Evolutionary conservation across 2,797 vertebrate genomes (phyloP).

Genomic region (Urocyon cinereoargenteus): DNA sequence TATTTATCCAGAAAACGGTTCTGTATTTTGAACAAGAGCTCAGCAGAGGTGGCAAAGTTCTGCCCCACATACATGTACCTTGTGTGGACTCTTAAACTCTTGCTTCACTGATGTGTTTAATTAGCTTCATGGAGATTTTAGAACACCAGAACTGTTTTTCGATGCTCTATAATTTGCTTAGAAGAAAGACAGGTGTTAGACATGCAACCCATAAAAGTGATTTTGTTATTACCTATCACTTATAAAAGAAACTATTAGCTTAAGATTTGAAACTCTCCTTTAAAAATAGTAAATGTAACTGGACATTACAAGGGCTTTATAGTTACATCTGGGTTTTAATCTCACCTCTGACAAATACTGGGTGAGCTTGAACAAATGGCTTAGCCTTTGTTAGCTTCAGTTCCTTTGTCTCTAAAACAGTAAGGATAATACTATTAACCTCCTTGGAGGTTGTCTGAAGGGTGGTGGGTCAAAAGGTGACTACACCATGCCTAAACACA

Average conservation of each 20-base stretch:
- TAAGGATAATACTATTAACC: neutral
- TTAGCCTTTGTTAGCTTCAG: neutral
- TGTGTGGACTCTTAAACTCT: neutral
- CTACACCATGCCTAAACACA: neutral
- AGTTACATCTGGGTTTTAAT: neutral
- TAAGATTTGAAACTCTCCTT: slow-evolving; percentile 24
- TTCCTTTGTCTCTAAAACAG: neutral
- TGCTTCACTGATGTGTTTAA: neutral
- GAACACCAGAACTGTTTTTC: slow-evolving; percentile 10
- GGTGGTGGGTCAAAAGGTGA: neutral
- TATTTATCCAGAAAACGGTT: neutral
- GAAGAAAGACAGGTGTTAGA: neutral
- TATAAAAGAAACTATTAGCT: neutral
- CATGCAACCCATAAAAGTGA: neutral
- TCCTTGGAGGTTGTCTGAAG: neutral
- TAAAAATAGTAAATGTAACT: neutral
- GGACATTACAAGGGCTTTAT: neutral
- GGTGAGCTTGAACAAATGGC: neutral
- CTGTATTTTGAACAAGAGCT: neutral
- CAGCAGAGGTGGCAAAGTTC: neutral
- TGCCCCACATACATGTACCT: neutral
- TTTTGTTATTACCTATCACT: neutral
- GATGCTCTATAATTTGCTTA: slow-evolving; percentile 35
- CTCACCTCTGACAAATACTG: neutral
- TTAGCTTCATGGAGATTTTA: slow-evolving; percentile 12